These are phyloP conservation scores for Grammomys dolichurus DNA, from an alignment of 2,113 vertebrate species.

Conservation along the genomic window DNA sequence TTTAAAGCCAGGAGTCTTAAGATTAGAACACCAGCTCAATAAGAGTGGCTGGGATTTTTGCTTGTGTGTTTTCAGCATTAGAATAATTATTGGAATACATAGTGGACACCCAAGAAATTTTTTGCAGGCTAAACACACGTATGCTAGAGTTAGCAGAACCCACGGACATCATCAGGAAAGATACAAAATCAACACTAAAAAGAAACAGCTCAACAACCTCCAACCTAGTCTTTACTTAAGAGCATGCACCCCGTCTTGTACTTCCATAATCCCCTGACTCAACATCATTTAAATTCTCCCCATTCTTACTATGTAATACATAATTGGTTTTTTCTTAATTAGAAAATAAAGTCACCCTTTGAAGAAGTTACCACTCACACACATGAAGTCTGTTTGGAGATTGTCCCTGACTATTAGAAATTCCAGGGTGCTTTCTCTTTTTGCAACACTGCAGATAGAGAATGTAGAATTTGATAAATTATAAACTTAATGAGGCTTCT, in stretches of 20 bases:
- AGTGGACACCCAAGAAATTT: background rate
- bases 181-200: background rate
- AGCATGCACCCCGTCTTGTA: background rate
- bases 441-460: slow-evolving; percentile 65
- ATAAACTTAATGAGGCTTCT: slow-evolving; percentile 80
- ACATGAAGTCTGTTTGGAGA: slow-evolving; percentile 29
- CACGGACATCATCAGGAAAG: background rate
- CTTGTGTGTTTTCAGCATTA: background rate
- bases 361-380: slow-evolving; percentile 37
- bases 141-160: background rate
- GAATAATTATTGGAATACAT: background rate
- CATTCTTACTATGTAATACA: background rate
- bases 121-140: background rate
- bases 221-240: background rate
- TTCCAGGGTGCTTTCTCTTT: slow-evolving; percentile 71
- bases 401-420: slow-evolving; percentile 49
- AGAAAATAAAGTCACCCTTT: slow-evolving; percentile 45
- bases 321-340: background rate
- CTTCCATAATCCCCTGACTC: background rate
- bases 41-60: background rate
- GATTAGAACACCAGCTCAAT: background rate
- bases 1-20: background rate
- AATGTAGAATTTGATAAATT: slow-evolving; percentile 78
- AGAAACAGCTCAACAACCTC: background rate
- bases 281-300: background rate